These are phyloP conservation scores for Dolomedes plantarius DNA, from an alignment of 2,888 invertebrate genomes.

Conservation along the genomic window DNA sequence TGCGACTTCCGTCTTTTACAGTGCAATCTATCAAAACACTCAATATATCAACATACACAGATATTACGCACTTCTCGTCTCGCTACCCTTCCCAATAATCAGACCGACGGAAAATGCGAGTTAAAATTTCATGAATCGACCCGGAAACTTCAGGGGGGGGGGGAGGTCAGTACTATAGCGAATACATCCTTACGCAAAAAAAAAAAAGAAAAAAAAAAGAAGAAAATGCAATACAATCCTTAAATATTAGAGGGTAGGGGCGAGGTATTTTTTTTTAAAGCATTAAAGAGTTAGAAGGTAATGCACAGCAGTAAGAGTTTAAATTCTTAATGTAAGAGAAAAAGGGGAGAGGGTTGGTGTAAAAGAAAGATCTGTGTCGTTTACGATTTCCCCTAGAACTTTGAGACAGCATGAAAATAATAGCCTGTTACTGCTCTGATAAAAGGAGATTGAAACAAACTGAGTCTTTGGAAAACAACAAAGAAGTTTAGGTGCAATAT, in stretches of 20 bases:
- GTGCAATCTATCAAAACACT: background rate
- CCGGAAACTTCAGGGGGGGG: slow-evolving; percentile 8
- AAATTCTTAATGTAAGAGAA: slow-evolving; percentile 60
- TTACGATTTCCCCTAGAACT: no score
- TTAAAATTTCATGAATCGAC: slow-evolving; percentile 56
- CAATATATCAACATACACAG: background rate
- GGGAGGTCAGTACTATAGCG: slow-evolving; percentile 25
- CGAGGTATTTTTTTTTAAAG: slow-evolving; percentile 18
- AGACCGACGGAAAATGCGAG: slow-evolving; percentile 11
- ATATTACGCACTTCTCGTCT: slow-evolving; percentile 35
- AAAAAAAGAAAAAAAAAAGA: background rate
- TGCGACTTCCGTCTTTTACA: background rate
- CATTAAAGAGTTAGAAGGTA: slow-evolving; percentile 54
- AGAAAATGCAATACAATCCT: background rate
- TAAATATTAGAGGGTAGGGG: slow-evolving; percentile 15
- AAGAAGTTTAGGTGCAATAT: no score
- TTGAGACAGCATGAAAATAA: no score
- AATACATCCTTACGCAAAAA: background rate
- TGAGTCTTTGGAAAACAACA: no score
- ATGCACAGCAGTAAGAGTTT: slow-evolving; percentile 32
- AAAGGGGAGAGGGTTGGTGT: background rate
- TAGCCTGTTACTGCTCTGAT: no score
- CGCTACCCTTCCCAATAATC: slow-evolving; percentile 35
- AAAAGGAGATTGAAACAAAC: no score
- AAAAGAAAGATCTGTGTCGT: no score